A percentile compares a stretch with the other conserved stretches of the same genome.
Evolutionary conservation across 2,888 invertebrate species (phyloP).

Genomic region (Nebria brevicollis): DNA sequence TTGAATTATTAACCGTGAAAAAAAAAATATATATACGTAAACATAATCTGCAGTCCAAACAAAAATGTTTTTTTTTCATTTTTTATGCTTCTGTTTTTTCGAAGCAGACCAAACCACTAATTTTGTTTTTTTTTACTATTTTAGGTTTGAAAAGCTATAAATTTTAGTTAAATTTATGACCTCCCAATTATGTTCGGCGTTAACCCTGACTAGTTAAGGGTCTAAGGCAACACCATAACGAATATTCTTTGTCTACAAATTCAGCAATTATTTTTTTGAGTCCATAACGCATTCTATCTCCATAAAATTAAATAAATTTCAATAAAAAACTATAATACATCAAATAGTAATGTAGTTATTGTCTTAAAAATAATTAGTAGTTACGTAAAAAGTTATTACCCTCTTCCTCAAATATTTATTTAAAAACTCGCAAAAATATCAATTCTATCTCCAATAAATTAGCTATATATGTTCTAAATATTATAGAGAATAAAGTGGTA

Average conservation of each 20-base stretch:
- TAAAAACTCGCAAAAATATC: too few species aligned
- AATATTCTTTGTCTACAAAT: constrained; percentile 8
- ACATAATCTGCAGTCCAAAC: constrained; percentile 39
- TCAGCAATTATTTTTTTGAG: not conserved
- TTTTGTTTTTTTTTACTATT: constrained; percentile 39
- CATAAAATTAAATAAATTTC: too few species aligned
- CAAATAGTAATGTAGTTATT: too few species aligned
- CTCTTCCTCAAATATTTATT: too few species aligned
- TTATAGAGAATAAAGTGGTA: too few species aligned
- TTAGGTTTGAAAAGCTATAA: constrained; percentile 50
- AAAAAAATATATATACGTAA: constrained; percentile 14
- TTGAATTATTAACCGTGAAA: constrained; percentile 30
- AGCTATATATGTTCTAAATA: too few species aligned
- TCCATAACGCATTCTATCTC: too few species aligned
- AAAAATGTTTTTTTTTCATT: constrained; percentile 29
- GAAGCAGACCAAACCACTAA: constrained; percentile 28
- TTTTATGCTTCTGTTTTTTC: constrained; percentile 29
- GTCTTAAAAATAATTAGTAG: too few species aligned
- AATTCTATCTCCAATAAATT: too few species aligned
- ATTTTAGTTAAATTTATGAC: constrained; percentile 54
- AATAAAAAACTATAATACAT: too few species aligned
- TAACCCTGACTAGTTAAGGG: constrained; percentile 21
- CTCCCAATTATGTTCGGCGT: constrained; percentile 50
- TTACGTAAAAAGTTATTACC: too few species aligned
- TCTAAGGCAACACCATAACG: not conserved